Evolutionary conservation across 2,113 vertebrate genomes (phyloP).

Genomic region (Brachirus orientalis): DNA sequence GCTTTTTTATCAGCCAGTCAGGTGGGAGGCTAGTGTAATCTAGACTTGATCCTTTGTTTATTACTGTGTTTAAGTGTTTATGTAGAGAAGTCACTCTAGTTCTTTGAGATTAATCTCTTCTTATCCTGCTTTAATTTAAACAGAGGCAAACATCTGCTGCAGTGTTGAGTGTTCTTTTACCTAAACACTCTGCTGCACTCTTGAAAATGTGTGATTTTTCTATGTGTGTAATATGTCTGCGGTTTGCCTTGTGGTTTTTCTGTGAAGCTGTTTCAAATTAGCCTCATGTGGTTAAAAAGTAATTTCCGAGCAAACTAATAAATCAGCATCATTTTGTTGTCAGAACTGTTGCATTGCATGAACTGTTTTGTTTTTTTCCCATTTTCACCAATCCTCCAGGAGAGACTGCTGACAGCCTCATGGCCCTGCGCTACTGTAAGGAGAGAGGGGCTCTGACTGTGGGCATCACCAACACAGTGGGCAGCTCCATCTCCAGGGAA

Average conservation of each 20-base stretch:
- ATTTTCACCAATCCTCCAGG: slow-evolving; percentile 75
- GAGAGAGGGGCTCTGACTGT: slow-evolving; percentile 94
- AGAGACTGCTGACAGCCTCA: slow-evolving; percentile 95
- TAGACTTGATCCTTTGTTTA: slow-evolving; percentile 17
- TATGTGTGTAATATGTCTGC: slow-evolving; percentile 5
- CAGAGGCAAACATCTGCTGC: slow-evolving; percentile 1
- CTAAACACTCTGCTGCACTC: neutral
- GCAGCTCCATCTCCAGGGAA: slow-evolving; percentile 96
- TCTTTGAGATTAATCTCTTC: slow-evolving; percentile 17
- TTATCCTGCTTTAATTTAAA: neutral
- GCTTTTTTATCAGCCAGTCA: slow-evolving; percentile 99
- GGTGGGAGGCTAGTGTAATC: slow-evolving; percentile 75
- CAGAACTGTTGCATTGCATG: slow-evolving; percentile 2
- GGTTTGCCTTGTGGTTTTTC: slow-evolving; percentile 1
- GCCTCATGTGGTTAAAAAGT: neutral
- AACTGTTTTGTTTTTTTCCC: slow-evolving; percentile 11
- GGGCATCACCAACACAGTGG: slow-evolving; percentile 97
- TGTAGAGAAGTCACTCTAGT: neutral
- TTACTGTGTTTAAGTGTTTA: slow-evolving; percentile 30
- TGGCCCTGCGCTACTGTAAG: slow-evolving; percentile 95
- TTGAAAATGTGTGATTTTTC: neutral
- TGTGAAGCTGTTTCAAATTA: slow-evolving; percentile 25
- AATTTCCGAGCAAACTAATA: slow-evolving; percentile 25
- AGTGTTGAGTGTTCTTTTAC: neutral
- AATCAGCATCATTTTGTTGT: slow-evolving; percentile 19